Evolutionary conservation across 2,888 invertebrate species (phyloP).

Genomic region (Helleia helle): DNA sequence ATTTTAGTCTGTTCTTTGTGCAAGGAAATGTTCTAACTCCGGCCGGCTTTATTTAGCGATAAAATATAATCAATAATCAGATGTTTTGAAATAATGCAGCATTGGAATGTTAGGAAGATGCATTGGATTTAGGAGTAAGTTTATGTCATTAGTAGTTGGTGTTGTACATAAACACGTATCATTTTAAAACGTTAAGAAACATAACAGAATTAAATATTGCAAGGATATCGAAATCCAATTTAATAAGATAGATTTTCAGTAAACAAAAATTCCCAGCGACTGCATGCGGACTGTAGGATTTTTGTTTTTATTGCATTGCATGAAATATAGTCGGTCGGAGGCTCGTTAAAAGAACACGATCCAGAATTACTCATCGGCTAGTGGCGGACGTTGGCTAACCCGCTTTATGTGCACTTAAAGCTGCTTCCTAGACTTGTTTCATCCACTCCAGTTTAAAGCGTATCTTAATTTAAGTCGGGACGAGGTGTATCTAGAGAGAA

Average conservation of each 20-base stretch:
- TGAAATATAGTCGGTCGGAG: conserved; percentile 31
- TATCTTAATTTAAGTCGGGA: conserved; percentile 56
- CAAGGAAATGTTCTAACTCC: no score
- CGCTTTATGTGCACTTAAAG: conserved; percentile 65
- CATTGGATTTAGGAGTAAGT: no score
- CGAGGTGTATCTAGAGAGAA: conserved; percentile 30
- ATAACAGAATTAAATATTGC: no score
- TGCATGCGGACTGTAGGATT: conserved; percentile 3
- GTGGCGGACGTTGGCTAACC: conserved; percentile 43
- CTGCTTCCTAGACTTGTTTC: conserved; percentile 53
- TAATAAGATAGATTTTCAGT: conserved; percentile 4
- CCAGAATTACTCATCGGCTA: conserved; percentile 43
- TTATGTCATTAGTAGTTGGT: no score
- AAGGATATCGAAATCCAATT: neutral
- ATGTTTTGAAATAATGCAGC: no score
- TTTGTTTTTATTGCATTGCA: conserved; percentile 28
- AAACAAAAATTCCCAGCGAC: conserved; percentile 2
- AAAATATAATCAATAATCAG: no score
- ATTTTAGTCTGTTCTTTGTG: no score
- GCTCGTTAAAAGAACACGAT: conserved; percentile 13
- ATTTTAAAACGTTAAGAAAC: no score
- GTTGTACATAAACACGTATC: no score
- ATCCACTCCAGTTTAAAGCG: conserved; percentile 54
- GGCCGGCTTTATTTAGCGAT: no score
- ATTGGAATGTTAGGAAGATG: no score